Base-by-base conservation (phyloP, 2,797 vertebrate genomes). In the Sphenodon punctatus region DNA sequence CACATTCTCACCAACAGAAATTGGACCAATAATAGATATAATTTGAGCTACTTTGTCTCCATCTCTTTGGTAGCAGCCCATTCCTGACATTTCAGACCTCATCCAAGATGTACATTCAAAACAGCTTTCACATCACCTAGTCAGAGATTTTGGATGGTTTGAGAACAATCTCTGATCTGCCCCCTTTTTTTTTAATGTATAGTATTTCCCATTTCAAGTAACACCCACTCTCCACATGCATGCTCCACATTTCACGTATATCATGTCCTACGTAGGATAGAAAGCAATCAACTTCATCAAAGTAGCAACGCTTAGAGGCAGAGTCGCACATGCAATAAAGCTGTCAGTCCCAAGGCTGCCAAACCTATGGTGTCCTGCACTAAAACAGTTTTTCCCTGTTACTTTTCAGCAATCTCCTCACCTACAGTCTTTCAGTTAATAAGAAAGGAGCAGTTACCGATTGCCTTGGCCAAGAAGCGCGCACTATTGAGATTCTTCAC, bases 401-500 rank as follows among this genome's bases (percentile, higher is more conserved):
- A n/a, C n/a, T n/a, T n/a, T n/a, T n/a, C n/a, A n/a, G n/a, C n/a
- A n/a, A n/a, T n/a, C n/a, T n/a, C n/a, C n/a, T n/a, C 34, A 80
- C 11, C 43, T 41, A 6, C 46, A 82, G 36, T 22, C 5, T 49
- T 82, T 45, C 39, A 77, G 17, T 7, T 82, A 75, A 65, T 38
- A 76, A 82, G 27, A 11, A 67, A 73, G 16, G 17, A 82, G n/a
- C 15, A n/a, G 71, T 96, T 87, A 97, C 97, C 97, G 89, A 98
- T 94, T 59, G 97, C 97, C 94, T 85, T 97, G 89, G 97, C 97
- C 91, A 99, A 92, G 93, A 96, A 98, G 58, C 97, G 95, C 64
- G 96, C 66, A 43, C 99, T 99, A 94, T 99, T 99, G 94, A 99
- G 98, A 94, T 99, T 99, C 96, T 99, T 99, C 89, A 99, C 97